Base-by-base conservation (phyloP, 2,797 vertebrate species). In the Ceryle rudis region DNA sequence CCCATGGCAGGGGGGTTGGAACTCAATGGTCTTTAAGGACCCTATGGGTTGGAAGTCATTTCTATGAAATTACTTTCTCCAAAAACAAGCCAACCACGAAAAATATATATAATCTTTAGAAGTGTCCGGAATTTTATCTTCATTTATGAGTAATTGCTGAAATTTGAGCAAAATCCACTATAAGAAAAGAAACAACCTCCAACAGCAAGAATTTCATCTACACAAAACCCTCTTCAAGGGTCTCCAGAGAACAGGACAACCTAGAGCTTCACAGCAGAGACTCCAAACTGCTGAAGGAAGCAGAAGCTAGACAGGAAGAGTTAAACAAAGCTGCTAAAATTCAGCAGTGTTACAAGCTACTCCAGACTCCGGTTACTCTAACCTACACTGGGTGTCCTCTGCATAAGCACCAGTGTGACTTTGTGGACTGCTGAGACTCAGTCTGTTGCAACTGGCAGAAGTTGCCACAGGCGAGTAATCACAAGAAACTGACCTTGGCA, bases 401-500 rank as follows among this genome's bases (percentile, higher is more conserved):
- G 62, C 94, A 96, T 95, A 96, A 79, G 89, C 83, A 96, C 96
- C 91, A 90, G 95, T 94, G 97, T 97, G 97, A 98, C 98, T 98
- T 97, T 95, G 77, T 71, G 91, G 86, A 97, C 98, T 93, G 95
- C 98, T 97, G 98, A 97, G 98, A 97, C 95, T 96, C 98, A 96
- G 97, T 98, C 98, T 98, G 98, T 98, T 97, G 97, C 94, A 96
- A 97, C 94, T 97, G 97, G 97, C 97, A 97, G 95, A 97, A 86
- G 90, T 96, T 95, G 97, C 98, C 98, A 97, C 75, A 91, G 97
- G 97, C 95, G 92, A 97, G 92, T 94, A 97, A 95, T 97, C 96
- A 90, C 96, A 96, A 98, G 97, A 98, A 97, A 97, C 97, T 98
- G 97, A 98, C 98, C 98, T 98, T 98, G 97, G 98, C 97, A 96